Conservation (phyloP, 2,797 vertebrate genomes). For the Phrynocephalus forsythii region DNA sequence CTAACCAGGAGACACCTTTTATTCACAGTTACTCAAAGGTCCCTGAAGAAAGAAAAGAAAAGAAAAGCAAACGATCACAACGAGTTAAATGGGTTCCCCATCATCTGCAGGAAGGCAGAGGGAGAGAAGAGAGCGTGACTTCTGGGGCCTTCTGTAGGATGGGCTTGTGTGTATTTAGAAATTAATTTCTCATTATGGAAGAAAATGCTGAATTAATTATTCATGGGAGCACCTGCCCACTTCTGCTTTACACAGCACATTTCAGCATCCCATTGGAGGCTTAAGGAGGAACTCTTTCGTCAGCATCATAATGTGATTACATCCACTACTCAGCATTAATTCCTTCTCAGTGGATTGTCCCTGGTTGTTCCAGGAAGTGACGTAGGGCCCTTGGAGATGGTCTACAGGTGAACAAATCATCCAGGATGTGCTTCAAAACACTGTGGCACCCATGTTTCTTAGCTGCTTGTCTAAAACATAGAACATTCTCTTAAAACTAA, state of each 20-base stretch:
- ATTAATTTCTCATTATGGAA: slow-evolving; percentile 47
- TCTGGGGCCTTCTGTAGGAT: not conserved
- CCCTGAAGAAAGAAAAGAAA: too few relatives aligned
- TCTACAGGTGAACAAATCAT: not conserved
- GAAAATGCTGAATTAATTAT: slow-evolving; percentile 51
- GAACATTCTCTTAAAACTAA: slow-evolving; percentile 6
- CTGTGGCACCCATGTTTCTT: not conserved
- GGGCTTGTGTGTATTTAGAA: slow-evolving; percentile 21
- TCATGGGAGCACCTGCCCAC: slow-evolving; percentile 33
- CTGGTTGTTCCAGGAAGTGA: not conserved
- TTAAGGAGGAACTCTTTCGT: slow-evolving; percentile 23
- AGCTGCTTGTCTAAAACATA: not conserved
- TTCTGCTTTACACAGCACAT: slow-evolving; percentile 18
- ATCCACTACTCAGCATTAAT: slow-evolving; percentile 22
- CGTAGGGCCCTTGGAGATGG: not conserved
- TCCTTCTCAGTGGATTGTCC: slow-evolving; percentile 6
- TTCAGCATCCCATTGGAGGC: slow-evolving; percentile 11
- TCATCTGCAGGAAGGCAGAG: not conserved
- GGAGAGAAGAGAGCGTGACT: slow-evolving; percentile 40
- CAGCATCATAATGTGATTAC: slow-evolving; percentile 35
- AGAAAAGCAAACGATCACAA: too few relatives aligned
- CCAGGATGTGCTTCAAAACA: not conserved
- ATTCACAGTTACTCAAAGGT: too few relatives aligned
- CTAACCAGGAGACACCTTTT: too few relatives aligned
- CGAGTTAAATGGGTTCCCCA: not conserved